Base-by-base conservation (phyloP, 2,888 invertebrate species). In the Barypeithes pellucidus region DNA sequence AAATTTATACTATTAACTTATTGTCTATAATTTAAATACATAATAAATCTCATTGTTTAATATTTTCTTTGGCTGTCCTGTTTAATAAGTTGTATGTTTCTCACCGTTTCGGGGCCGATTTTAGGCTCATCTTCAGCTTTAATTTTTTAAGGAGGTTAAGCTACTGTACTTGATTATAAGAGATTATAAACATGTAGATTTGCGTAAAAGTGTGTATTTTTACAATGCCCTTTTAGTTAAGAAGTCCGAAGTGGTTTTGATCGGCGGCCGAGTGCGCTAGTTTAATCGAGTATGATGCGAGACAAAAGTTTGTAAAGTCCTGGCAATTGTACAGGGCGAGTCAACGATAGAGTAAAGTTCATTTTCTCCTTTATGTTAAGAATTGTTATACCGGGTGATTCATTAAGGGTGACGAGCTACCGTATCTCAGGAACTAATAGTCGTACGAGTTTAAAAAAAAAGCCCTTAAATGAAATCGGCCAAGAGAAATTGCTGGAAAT, bases 1-100 rank as follows among this genome's bases (percentile, higher is more conserved):
- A 84, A 84, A 84, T 84, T 84, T 85, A 84, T 85, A 84, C 83
- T 83, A 85, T 84, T 84, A 81, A 82, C 78, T 81, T 80, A 80
- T 81, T 82, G 81, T 82, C 79, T 82, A 60, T 78, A 70, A 73
- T 77, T 78, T 72, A 72, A 66, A 72, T 72, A 67, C 66, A 72
- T 72, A 14, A 60, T 67, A 70, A 63, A 52, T 70, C 57, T 70
- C 54, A 63, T 70, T 70, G 36, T 62, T 70, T 70, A 33, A 57
- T 50, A n/a, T 60, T 67, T 60, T 68, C 60, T 50, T 68, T 68
- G 43, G 61, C 41, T 59, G 47, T 59, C 59, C 60, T 68, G 36
- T 61, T n/a, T 60, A 29, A 29, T 60, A 41, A 14, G 50, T 65
- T n/a, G 68, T 68, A 36, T 61, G 67, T 68, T 68, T 43, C 50